Base-by-base conservation (phyloP, 2,113 vertebrate genomes). In the Camelus dromedarius region DNA sequence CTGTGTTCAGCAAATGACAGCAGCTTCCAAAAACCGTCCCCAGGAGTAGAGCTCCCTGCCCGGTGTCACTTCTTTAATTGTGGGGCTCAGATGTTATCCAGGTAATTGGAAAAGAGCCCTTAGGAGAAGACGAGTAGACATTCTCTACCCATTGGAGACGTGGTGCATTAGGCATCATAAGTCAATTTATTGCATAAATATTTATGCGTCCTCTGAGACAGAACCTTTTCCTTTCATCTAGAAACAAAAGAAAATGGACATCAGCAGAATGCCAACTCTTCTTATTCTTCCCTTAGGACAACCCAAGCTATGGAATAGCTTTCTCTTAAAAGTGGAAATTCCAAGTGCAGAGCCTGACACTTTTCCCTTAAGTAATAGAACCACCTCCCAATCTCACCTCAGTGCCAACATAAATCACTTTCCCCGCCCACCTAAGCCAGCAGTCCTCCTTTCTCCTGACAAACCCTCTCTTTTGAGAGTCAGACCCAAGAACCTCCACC, bases 181-280 rank as follows among this genome's bases (percentile, higher is more conserved):
- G 13, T 64, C 85, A 83, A 35, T 95, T 64, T 93, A 85, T 76
- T 94, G 95, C 67, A 84, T 93, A 50, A 89, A 85, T 77, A 75
- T 84, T 56, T 64, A 81, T 60, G 26, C 77, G 46, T 69, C 75
- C 58, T 96, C 76, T 7, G 58, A 60, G 35, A 81, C 20, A 88
- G 19, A 77, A 56, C 8, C 64, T 93, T 87, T 93, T 46, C 67
- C 66, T 35, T 64, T 28, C 32, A 84, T 75, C 58, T 48, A 82
- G 38, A 30, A 92, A 86, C 22, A 82, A 70, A 89, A 86, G 72
- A 86, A 88, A 52, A 83, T 42, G 60, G n/a, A 26, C 13, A 24
- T 48, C 5, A 2, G 28, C 18, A 35, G 35, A n/a, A 85, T 15
- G 13, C 26, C 18, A 46, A 26, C 6, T n/a, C 70, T 19, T 80